phyloP scores from a whole-genome alignment of 1,140 invertebrate genomes.

The Euwallacea fornicatus region DNA sequence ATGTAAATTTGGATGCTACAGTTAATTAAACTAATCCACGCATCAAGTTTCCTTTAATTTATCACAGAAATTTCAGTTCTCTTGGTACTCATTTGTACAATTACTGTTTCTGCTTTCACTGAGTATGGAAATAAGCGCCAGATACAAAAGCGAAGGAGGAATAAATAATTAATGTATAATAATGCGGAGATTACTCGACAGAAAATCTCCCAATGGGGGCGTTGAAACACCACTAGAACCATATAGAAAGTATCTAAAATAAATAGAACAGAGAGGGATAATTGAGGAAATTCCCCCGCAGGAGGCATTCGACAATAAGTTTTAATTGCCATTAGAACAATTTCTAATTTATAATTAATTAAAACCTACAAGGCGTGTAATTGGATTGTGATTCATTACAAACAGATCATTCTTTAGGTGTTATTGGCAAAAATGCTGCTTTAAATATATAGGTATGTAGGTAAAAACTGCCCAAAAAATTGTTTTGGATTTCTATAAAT shows the following conservation, averaged over 20 bases:
- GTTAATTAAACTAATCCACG: no score
- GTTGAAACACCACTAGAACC: no score
- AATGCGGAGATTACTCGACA: no score
- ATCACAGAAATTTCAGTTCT: neutral
- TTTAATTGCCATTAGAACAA: neutral
- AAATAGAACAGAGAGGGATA: no score
- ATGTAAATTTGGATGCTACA: no score
- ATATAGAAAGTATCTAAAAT: no score
- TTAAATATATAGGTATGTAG: slow-evolving; percentile 3
- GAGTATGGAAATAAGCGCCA: no score
- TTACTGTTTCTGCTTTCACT: neutral
- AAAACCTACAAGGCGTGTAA: slow-evolving; percentile 8
- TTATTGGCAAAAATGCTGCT: neutral
- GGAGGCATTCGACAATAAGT: neutral
- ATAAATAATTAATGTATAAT: no score
- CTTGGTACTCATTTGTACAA: neutral
- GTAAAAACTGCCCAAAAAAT: neutral
- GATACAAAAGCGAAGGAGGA: no score
- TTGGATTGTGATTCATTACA: slow-evolving; percentile 13
- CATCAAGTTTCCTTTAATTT: neutral
- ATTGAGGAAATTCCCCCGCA: neutral
- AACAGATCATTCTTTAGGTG: neutral
- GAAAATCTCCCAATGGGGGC: no score
- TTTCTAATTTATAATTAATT: slow-evolving; percentile 7
- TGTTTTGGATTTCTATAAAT: no score